Evolutionary conservation across 2,797 vertebrate species (phyloP).

Genomic region (Premnoplex brunnescens): DNA sequence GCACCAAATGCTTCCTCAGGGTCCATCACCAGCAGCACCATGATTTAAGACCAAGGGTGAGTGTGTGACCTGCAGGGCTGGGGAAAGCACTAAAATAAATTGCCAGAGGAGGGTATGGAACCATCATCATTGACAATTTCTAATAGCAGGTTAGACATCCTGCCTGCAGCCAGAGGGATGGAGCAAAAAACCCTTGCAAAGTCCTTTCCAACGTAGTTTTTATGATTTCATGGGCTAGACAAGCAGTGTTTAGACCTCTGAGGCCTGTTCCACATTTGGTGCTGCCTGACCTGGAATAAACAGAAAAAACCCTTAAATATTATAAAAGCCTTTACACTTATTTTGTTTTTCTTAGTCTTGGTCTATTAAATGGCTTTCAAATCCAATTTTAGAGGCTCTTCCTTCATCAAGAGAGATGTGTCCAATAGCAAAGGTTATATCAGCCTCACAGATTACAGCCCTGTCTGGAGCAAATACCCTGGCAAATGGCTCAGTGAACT

Average conservation of each 20-base stretch:
- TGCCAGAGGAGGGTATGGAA: not conserved
- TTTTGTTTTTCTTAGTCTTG: not conserved
- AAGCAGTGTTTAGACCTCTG: not conserved
- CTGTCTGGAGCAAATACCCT: not conserved
- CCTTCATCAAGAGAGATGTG: not conserved
- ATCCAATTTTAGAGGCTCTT: not conserved
- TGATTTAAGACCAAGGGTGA: conserved; percentile 7
- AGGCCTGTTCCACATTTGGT: not conserved
- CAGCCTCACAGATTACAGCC: not conserved
- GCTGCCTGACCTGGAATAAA: not conserved
- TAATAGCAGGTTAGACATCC: not conserved
- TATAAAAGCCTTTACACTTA: not conserved
- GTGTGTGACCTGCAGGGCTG: not conserved
- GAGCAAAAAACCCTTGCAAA: not conserved
- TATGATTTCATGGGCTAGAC: not conserved
- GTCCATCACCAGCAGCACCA: fast-evolving
- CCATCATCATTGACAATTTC: not conserved
- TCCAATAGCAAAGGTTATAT: not conserved
- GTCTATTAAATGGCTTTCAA: not conserved
- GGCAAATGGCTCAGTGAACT: not conserved
- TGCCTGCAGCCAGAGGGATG: not conserved
- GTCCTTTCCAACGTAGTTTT: not conserved
- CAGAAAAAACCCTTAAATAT: not conserved
- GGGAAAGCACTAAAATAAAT: conserved; percentile 30
- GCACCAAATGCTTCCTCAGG: not conserved